Base-by-base conservation (phyloP, 1,140 invertebrate genomes). In the Atta colombica region DNA sequence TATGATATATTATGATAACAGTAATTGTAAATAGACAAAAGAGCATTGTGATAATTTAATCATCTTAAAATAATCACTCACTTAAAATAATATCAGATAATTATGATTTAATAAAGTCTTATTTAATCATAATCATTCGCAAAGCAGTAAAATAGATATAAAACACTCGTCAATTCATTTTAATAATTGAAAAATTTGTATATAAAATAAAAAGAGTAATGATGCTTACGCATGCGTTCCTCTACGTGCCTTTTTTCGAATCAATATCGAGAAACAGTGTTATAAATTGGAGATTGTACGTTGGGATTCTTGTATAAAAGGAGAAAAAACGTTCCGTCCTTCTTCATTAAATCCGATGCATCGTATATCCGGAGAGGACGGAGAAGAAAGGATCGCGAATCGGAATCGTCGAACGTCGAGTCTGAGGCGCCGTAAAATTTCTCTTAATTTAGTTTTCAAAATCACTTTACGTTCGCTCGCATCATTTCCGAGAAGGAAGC, bases 381-480 rank as follows among this genome's bases (percentile, higher is more conserved):
- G 45, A 4, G 3, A 21, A 60, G 28, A 49, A 65, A 25, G 16
- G 25, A 35, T 7, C 49, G 21, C 35, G 25, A 12, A 68, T 66
- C 49, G 49, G 18, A 77, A 45, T 66, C 61, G 60, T 8, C 18
- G 53, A 31, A 25, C 12, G 39, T 49, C 75, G 61, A 45, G n/a
- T 28, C 8, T 35, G 77, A 35, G 8, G 28, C 63, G 28, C 61
- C 71, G 81, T 85, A 85, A 85, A 85, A 75, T 51, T 85, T 18
- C 39, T 49, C 77, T 49, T 69, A 68, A 81, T 86, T 86, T 51
- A 58, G 53, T 86, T 82, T 86, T 80, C 35, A 49, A 80, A 86
- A 68, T 78, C 75, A 69, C 39, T 60, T 86, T 69, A 60, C 45
- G 69, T 35, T 18, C 66, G 78, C 12, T 39, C 35, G 39, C 68